phyloP scores from a whole-genome alignment of 2,113 vertebrate genomes.

The Progne subis region DNA sequence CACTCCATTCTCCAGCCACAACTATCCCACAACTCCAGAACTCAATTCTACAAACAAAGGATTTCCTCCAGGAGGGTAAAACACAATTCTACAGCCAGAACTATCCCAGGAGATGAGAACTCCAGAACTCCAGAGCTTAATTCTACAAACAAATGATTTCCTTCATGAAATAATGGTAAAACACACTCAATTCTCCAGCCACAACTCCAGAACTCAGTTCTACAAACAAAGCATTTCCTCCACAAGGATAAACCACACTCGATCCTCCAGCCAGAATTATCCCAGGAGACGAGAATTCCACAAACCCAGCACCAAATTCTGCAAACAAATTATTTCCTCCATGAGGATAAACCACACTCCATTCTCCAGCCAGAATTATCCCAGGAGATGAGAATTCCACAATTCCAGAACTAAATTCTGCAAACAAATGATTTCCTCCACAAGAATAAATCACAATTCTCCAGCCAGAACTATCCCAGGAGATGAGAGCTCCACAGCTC shows the following conservation, averaged over 20 bases:
- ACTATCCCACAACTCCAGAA: neutral
- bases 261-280: neutral
- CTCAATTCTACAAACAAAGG: neutral
- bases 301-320: too few species aligned
- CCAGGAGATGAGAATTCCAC: neutral
- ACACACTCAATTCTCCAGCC: neutral
- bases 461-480: neutral
- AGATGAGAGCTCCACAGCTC: too few species aligned
- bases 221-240: too few species aligned
- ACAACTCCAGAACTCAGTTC: neutral
- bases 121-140: neutral
- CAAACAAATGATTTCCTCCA: neutral
- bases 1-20: too few species aligned
- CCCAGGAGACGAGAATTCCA: neutral
- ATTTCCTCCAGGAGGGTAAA: neutral
- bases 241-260: neutral
- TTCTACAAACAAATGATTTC: too few species aligned
- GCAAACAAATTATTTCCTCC: too few species aligned
- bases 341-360: neutral
- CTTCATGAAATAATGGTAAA: neutral
- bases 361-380: neutral
- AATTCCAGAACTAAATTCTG: neutral
- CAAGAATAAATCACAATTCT: neutral
- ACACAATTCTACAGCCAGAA: rapidly evolving
- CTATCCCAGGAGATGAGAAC: neutral